phyloP scores from a whole-genome alignment of 2,113 vertebrate genomes.

The Burhinus oedicnemus region DNA sequence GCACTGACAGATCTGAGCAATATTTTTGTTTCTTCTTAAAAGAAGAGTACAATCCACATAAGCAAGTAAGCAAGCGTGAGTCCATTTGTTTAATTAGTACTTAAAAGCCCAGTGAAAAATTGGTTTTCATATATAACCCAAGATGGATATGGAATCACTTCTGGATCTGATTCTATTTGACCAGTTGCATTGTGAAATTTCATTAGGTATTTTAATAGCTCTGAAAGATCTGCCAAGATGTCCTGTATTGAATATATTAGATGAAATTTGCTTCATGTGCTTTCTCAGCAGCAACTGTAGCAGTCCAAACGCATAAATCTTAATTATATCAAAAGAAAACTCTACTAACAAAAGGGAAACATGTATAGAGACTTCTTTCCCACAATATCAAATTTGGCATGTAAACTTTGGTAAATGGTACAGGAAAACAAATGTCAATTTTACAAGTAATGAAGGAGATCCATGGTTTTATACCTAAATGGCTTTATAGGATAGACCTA shows the following conservation, averaged over 20 bases:
- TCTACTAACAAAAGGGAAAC: not conserved
- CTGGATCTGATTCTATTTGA: not conserved
- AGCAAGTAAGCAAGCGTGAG: not conserved
- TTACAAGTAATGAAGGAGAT: not conserved
- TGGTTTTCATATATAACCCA: not conserved
- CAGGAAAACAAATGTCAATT: not conserved
- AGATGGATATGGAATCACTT: not conserved
- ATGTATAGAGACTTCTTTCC: not conserved
- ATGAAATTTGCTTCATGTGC: not conserved
- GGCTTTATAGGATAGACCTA: not conserved
- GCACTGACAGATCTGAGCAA: not conserved
- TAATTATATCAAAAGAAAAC: not conserved
- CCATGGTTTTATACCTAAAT: not conserved
- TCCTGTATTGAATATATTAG: not conserved
- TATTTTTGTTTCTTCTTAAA: not conserved
- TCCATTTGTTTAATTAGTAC: slow-evolving; percentile 24
- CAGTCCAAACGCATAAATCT: not conserved
- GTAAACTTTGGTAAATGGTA: not conserved
- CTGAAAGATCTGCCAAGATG: not conserved
- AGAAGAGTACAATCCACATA: not conserved
- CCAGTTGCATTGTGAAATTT: not conserved
- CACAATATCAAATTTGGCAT: not conserved
- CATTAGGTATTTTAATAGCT: slow-evolving; percentile 20
- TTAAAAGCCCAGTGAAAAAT: slow-evolving; percentile 5
- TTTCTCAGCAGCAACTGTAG: slow-evolving; percentile 1